Evolutionary conservation across 2,797 vertebrate genomes (phyloP).

Genomic region (Kryptolebias ocellatus): DNA sequence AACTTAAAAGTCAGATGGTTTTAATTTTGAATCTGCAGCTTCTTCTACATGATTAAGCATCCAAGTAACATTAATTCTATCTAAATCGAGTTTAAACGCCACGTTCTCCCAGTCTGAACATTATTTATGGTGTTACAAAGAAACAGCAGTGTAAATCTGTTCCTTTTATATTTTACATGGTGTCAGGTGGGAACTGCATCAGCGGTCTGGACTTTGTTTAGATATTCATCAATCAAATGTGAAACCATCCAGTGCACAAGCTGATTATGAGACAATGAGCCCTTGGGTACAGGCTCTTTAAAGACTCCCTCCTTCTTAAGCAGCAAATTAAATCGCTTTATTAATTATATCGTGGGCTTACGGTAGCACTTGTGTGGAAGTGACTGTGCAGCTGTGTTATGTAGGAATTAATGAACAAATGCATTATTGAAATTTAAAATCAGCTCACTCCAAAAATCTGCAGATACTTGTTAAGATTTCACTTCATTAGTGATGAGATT

Average conservation of each 20-base stretch:
- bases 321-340: slow-evolving; percentile 21
- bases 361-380: slow-evolving; percentile 2
- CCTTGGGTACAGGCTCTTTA: slow-evolving; percentile 24
- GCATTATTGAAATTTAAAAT: not conserved
- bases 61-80: slow-evolving; percentile 1
- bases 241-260: slow-evolving; percentile 11
- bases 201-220: slow-evolving; percentile 10
- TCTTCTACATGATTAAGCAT: not conserved
- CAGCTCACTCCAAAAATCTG: not conserved
- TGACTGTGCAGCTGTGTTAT: not conserved
- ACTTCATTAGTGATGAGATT: slow-evolving; percentile 3
- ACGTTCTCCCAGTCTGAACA: not conserved
- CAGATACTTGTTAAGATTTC: slow-evolving; percentile 4
- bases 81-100: not conserved
- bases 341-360: slow-evolving; percentile 17
- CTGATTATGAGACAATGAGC: slow-evolving; percentile 19
- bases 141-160: not conserved
- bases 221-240: slow-evolving; percentile 15
- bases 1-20: not conserved
- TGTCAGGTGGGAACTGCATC: slow-evolving; percentile 13
- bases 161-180: not conserved
- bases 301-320: slow-evolving; percentile 7
- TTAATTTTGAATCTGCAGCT: not conserved
- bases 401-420: slow-evolving; percentile 2
- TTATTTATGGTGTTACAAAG: not conserved